Conservation (phyloP, 2,888 invertebrate genomes). For the Oscheius sp. region DNA sequence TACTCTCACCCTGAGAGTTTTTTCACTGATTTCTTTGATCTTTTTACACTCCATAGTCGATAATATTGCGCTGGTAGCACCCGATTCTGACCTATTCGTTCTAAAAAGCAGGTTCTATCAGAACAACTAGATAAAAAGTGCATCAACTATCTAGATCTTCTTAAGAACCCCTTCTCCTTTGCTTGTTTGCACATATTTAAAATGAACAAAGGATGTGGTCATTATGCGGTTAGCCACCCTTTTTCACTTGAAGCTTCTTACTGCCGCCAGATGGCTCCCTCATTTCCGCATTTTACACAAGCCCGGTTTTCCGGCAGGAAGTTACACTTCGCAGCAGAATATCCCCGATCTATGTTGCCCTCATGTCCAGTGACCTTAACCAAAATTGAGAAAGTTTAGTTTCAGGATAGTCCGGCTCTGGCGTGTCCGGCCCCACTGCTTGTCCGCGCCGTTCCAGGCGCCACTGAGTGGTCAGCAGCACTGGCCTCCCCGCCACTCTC, state of each 20-base stretch:
- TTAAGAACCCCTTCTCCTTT: too few relatives aligned
- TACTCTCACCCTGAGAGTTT: too few relatives aligned
- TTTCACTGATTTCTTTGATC: too few relatives aligned
- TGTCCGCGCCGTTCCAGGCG: constrained; percentile 44
- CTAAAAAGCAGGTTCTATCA: neutral
- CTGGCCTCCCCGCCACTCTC: constrained; percentile 42
- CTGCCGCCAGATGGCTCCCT: constrained; percentile 4
- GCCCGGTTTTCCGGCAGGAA: constrained; percentile 21
- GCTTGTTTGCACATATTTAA: neutral
- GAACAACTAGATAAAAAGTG: neutral
- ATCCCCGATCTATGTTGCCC: constrained; percentile 11
- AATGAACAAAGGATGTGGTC: neutral
- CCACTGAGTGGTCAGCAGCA: constrained; percentile 39
- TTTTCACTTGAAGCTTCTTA: neutral
- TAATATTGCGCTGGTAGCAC: too few relatives aligned
- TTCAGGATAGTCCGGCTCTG: constrained; percentile 55
- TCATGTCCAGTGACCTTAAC: neutral
- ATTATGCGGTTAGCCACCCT: neutral
- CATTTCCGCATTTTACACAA: constrained; percentile 27
- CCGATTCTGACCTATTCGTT: constrained; percentile 10
- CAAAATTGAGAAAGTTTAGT: constrained; percentile 6
- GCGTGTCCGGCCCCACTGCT: constrained; percentile 53
- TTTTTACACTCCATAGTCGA: too few relatives aligned
- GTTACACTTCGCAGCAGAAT: constrained; percentile 12
- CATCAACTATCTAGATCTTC: too few relatives aligned